These are phyloP conservation scores for Okapia johnstoni DNA, from an alignment of 2,113 vertebrate genomes.

Conservation along the genomic window DNA sequence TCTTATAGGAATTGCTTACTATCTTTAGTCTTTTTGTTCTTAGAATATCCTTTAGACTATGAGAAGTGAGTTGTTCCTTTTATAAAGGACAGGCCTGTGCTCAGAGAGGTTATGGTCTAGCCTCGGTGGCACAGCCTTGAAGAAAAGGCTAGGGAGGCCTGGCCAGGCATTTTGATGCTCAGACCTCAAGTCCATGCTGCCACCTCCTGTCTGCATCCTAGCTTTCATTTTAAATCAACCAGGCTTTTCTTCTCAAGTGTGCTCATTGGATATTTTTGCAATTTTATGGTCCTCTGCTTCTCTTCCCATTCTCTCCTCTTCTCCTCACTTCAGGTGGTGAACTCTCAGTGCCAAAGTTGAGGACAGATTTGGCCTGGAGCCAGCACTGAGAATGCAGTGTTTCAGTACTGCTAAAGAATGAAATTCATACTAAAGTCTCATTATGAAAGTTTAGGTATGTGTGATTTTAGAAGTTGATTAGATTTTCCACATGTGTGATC, in stretches of 20 bases:
- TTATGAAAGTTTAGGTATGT: slow-evolving; percentile 37
- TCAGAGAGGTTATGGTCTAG: neutral
- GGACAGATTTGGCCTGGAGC: slow-evolving; percentile 58
- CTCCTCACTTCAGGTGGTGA: slow-evolving; percentile 46
- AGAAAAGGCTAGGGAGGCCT: neutral
- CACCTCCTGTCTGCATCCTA: slow-evolving; percentile 61
- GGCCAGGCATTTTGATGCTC: neutral
- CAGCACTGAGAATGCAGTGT: slow-evolving; percentile 12
- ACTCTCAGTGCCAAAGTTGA: slow-evolving; percentile 58
- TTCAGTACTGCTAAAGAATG: slow-evolving; percentile 15
- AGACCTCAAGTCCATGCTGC: slow-evolving; percentile 69
- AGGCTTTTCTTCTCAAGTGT: slow-evolving; percentile 41
- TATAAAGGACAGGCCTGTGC: neutral
- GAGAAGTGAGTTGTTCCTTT: neutral
- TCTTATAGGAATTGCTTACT: slow-evolving; percentile 7
- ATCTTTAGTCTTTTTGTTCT: neutral
- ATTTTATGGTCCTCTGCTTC: slow-evolving; percentile 37
- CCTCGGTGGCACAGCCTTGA: neutral
- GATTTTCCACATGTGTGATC: slow-evolving; percentile 13
- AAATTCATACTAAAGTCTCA: slow-evolving; percentile 26
- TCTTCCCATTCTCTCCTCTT: neutral
- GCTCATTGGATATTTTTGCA: neutral
- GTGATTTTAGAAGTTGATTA: slow-evolving; percentile 49
- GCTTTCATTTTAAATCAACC: slow-evolving; percentile 52
- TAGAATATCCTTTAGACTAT: neutral